Conservation (phyloP, 2,888 invertebrate genomes). For the Unio pictorum region DNA sequence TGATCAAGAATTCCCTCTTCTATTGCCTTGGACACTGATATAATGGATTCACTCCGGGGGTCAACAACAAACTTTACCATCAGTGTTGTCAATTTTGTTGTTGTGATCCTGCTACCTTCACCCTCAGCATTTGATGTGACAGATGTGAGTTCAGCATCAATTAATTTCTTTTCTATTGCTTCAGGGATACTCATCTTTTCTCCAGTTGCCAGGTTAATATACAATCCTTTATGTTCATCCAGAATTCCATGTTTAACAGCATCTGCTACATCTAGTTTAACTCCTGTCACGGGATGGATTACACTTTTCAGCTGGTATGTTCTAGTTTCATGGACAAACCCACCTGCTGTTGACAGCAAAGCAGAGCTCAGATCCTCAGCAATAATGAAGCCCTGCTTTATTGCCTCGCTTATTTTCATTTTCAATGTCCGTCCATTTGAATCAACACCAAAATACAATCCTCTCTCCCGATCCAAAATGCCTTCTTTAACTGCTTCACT, state of each 20-base stretch:
- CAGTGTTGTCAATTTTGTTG: constrained; percentile 63
- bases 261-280: constrained; percentile 87
- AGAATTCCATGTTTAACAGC: constrained; percentile 92
- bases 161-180: constrained; percentile 85
- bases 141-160: constrained; percentile 72
- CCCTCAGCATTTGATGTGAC: constrained; percentile 84
- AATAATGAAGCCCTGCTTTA: constrained; percentile 82
- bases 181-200: constrained; percentile 85
- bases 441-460: constrained; percentile 75
- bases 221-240: constrained; percentile 79
- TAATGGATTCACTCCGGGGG: constrained; percentile 77
- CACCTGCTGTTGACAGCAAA: constrained; percentile 88
- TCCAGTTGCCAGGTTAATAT: constrained; percentile 83
- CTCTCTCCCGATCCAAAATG: constrained; percentile 77
- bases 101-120: constrained; percentile 83
- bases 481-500: constrained; percentile 79
- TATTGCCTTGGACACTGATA: constrained; percentile 93
- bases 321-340: constrained; percentile 74
- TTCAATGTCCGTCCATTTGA: constrained; percentile 77
- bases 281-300: constrained; percentile 78
- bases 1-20: constrained; percentile 91
- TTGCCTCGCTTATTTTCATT: constrained; percentile 86
- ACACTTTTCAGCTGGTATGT: constrained; percentile 73
- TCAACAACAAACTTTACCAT: constrained; percentile 78
- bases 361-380: constrained; percentile 87